These are phyloP conservation scores for Campylomormyrus tamandua DNA, from an alignment of 2,113 vertebrate species.

Conservation along the genomic window DNA sequence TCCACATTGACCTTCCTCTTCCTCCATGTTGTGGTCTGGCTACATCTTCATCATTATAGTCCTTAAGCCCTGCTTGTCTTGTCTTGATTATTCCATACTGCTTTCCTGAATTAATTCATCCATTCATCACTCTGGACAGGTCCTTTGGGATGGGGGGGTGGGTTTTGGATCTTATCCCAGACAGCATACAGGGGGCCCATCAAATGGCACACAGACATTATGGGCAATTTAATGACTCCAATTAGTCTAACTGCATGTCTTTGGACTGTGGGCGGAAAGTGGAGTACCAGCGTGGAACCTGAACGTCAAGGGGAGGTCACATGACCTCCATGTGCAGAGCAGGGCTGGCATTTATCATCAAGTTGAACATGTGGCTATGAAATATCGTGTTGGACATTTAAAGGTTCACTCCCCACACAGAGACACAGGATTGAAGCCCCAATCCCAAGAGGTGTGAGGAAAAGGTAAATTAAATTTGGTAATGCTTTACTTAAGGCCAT, in stretches of 20 bases:
- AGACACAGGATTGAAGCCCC: not conserved
- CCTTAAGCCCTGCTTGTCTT: not conserved
- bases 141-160: not conserved
- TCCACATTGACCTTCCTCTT: not conserved
- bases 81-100: not conserved
- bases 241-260: not conserved
- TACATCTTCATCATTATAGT: constrained; percentile 3
- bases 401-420: not conserved
- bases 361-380: not conserved
- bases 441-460: not conserved
- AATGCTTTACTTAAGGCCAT: too few relatives aligned
- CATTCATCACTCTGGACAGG: not conserved
- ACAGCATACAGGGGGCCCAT: not conserved
- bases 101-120: constrained; percentile 8
- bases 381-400: not conserved
- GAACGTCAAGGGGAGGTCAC: not conserved
- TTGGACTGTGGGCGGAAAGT: not conserved
- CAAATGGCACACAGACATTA: not conserved
- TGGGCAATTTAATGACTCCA: not conserved
- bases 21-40: not conserved
- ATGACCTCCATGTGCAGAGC: not conserved
- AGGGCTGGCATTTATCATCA: not conserved
- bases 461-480: too few relatives aligned
- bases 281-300: not conserved
- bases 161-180: not conserved